Percentiles rank a stretch among this genome's conserved stretches.
These are phyloP conservation scores for Saccostrea glomerata DNA, from an alignment of 1,140 invertebrate species.

Conservation along the genomic window DNA sequence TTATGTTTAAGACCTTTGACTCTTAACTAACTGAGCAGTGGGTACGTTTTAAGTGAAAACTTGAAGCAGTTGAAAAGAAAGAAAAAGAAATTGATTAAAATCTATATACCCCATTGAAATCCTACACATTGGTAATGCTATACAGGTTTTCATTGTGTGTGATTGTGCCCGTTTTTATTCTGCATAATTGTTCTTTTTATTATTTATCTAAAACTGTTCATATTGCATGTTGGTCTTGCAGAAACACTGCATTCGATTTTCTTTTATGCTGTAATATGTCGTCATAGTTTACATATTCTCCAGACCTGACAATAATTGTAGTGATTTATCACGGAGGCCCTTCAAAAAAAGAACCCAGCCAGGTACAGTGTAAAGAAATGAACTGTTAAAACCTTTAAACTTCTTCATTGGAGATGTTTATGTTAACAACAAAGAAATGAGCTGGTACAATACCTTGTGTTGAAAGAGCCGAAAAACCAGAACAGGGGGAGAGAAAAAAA, in stretches of 20 bases:
- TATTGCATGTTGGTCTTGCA: neutral
- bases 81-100: conserved; percentile 24
- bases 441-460: conserved; percentile 5
- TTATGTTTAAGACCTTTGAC: neutral
- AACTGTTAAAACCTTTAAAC: conserved; percentile 35
- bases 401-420: conserved; percentile 36
- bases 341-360: conserved; percentile 5
- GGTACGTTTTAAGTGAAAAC: conserved; percentile 13
- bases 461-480: conserved; percentile 16
- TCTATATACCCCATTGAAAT: conserved; percentile 22
- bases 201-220: neutral
- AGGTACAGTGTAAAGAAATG: neutral
- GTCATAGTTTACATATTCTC: neutral
- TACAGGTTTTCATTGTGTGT: neutral
- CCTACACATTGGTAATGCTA: neutral
- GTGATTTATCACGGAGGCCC: conserved; percentile 13
- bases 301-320: neutral
- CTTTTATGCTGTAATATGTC: neutral
- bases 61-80: neutral
- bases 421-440: conserved; percentile 24
- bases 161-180: neutral
- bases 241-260: neutral
- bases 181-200: conserved; percentile 26
- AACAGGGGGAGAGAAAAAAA: neutral
- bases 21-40: neutral